Evolutionary conservation across 2,113 vertebrate species (phyloP).

Genomic region (Polypterus bichir): DNA sequence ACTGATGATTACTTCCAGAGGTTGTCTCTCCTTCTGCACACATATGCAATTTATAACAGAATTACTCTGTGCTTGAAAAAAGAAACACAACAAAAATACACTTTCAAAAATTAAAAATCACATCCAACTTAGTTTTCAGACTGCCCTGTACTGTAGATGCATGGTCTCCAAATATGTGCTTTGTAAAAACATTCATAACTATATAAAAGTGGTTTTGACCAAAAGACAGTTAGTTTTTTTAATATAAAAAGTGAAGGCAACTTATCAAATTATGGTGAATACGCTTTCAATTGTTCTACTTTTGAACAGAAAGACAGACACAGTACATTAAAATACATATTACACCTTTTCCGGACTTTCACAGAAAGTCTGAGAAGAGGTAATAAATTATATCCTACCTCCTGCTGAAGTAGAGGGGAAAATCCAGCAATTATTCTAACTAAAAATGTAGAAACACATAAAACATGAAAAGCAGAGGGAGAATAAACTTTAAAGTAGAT

Average conservation of each 20-base stretch:
- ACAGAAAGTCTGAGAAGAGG: slow-evolving; percentile 80
- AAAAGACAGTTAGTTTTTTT: slow-evolving; percentile 9
- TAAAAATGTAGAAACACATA: neutral
- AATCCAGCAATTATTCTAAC: neutral
- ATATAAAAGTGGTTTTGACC: too few relatives aligned
- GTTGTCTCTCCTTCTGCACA: too few relatives aligned
- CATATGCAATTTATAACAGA: too few relatives aligned
- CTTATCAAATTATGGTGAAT: slow-evolving; percentile 30
- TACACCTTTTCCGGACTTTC: slow-evolving; percentile 65
- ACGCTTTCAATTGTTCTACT: slow-evolving; percentile 23
- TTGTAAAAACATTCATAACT: too few relatives aligned
- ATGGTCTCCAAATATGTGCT: too few relatives aligned
- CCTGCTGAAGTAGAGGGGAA: slow-evolving; percentile 15
- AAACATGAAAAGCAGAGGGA: neutral
- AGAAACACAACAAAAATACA: too few relatives aligned
- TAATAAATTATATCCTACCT: slow-evolving; percentile 50
- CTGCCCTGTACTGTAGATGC: too few relatives aligned
- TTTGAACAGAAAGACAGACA: slow-evolving; percentile 34
- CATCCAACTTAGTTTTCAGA: too few relatives aligned
- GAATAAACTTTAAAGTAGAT: neutral
- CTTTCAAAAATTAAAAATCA: too few relatives aligned
- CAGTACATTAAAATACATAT: slow-evolving; percentile 44
- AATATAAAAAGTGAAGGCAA: slow-evolving; percentile 49
- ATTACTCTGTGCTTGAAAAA: too few relatives aligned
- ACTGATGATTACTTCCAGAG: too few relatives aligned